Conservation (phyloP, 2,797 vertebrate genomes). For the Chaetophractus vellerosus region DNA sequence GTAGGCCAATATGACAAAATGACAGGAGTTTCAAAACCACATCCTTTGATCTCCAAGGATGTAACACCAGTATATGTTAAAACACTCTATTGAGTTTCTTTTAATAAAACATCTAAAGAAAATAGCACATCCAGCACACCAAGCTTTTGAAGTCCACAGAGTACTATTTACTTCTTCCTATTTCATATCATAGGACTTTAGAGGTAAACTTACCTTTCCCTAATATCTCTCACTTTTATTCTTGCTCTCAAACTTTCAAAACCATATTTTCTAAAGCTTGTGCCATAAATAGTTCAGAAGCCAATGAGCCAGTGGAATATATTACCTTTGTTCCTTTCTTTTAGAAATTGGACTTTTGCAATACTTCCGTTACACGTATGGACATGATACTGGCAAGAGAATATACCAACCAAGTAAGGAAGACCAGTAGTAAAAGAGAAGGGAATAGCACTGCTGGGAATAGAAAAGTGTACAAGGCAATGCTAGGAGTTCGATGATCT, state of each 20-base stretch:
- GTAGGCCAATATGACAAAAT: not conserved
- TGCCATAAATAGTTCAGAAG: conserved; percentile 62
- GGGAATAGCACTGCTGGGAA: not conserved
- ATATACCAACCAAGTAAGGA: not conserved
- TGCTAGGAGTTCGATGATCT: not conserved
- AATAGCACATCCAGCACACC: conserved; percentile 30
- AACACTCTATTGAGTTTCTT: not conserved
- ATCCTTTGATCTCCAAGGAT: conserved; percentile 79
- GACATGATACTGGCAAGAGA: not conserved
- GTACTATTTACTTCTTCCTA: conserved; percentile 69
- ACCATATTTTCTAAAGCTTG: conserved; percentile 55
- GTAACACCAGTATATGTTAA: conserved; percentile 60
- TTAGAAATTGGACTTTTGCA: conserved; percentile 25
- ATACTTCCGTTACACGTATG: not conserved
- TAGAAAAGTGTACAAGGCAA: not conserved
- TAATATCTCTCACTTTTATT: conserved; percentile 59
- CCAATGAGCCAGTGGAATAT: not conserved
- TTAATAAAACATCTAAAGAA: conserved; percentile 72
- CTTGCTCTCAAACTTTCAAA: conserved; percentile 52
- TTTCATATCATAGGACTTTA: conserved; percentile 32
- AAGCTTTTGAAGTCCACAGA: conserved; percentile 68
- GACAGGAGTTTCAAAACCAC: conserved; percentile 46
- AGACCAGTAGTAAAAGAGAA: not conserved
- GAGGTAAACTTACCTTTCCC: not conserved
- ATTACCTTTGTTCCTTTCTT: conserved; percentile 52